These are phyloP conservation scores for Phalanger gymnotis DNA, from an alignment of 2,797 vertebrate genomes.

Conservation along the genomic window DNA sequence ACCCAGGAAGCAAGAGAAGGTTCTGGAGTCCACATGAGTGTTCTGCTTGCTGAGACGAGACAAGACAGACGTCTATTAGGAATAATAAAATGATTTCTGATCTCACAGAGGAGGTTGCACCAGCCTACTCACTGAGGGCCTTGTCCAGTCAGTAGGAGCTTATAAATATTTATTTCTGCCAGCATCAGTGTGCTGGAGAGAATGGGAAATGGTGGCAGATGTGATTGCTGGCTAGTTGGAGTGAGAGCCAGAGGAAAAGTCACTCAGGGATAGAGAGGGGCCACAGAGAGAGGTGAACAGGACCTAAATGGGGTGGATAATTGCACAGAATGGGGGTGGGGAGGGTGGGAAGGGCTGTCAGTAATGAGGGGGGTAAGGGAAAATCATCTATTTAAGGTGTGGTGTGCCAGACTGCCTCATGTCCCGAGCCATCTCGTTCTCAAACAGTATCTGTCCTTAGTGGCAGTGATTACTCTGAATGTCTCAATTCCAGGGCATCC, in stretches of 20 bases:
- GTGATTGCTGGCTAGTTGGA: neutral
- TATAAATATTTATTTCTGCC: neutral
- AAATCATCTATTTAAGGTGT: neutral
- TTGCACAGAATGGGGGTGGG: neutral
- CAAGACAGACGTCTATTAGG: neutral
- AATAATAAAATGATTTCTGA: neutral
- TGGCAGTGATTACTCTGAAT: neutral
- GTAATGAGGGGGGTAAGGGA: neutral
- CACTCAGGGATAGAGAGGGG: neutral
- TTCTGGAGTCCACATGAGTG: conserved; percentile 42
- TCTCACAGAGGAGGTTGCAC: neutral
- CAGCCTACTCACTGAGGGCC: neutral
- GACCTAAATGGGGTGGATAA: neutral
- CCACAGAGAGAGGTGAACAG: neutral
- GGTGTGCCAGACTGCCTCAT: neutral
- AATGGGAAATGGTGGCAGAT: neutral
- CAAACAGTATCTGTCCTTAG: neutral
- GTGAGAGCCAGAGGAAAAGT: neutral
- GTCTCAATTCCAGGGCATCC: neutral
- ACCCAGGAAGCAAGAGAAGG: neutral
- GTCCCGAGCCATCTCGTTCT: neutral
- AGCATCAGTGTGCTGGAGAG: neutral
- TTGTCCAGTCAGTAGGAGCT: neutral
- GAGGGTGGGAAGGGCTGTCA: neutral
- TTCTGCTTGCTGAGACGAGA: conserved; percentile 10